Evolutionary conservation across 2,888 invertebrate genomes (phyloP).

Genomic region (Synanthedon vespiformis): DNA sequence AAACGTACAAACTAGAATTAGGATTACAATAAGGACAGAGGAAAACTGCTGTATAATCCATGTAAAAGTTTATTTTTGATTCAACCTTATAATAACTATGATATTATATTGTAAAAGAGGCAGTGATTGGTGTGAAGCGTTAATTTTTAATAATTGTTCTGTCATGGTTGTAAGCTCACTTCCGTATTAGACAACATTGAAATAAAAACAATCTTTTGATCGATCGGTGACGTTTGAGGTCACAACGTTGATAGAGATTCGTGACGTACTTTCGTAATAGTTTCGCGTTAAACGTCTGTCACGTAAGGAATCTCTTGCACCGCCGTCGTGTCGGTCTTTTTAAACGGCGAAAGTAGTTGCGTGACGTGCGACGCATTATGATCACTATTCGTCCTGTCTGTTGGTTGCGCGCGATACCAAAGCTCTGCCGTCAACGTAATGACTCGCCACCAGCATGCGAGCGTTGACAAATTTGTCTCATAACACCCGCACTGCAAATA

Average conservation of each 20-base stretch:
- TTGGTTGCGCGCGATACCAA: background rate
- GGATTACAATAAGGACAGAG: too few species aligned
- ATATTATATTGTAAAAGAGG: too few species aligned
- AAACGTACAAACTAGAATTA: too few species aligned
- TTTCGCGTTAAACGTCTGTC: constrained; percentile 35
- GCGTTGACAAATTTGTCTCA: constrained; percentile 15
- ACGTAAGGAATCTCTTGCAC: constrained; percentile 36
- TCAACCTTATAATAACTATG: too few species aligned
- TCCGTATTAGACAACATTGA: constrained; percentile 1
- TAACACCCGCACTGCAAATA: constrained; percentile 10
- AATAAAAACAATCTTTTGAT: background rate
- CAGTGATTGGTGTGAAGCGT: too few species aligned
- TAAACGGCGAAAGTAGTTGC: constrained; percentile 64
- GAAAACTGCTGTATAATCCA: too few species aligned
- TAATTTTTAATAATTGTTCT: background rate
- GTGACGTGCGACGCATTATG: constrained; percentile 39
- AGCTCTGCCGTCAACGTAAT: constrained; percentile 8
- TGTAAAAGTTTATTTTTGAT: too few species aligned
- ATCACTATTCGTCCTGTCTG: constrained; percentile 21
- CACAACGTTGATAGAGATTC: constrained; percentile 12
- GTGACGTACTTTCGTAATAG: constrained; percentile 31
- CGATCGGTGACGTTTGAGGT: constrained; percentile 1
- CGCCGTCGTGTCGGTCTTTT: constrained; percentile 27
- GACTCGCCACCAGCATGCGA: constrained; percentile 21
- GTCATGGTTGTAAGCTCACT: background rate